These are phyloP conservation scores for Mormyrops boulengeri DNA, from an alignment of 2,797 vertebrate genomes.

Conservation along the genomic window DNA sequence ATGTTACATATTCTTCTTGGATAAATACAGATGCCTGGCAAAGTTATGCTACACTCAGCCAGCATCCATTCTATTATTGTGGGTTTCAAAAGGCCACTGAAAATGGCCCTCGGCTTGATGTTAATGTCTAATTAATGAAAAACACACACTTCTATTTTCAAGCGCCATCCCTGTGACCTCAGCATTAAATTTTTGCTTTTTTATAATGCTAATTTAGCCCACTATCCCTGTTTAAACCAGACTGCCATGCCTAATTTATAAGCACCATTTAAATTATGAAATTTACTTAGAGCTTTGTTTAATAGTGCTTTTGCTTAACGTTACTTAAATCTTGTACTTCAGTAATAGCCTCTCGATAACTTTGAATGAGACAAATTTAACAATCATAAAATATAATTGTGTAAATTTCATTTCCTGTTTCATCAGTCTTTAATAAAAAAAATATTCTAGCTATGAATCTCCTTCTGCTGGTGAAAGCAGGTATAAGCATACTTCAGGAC, in stretches of 20 bases:
- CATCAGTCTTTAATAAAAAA: background rate
- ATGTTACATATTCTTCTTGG: background rate
- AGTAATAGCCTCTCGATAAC: background rate
- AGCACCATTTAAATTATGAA: background rate
- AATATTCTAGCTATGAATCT: background rate
- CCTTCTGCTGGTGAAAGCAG: background rate
- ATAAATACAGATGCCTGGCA: background rate
- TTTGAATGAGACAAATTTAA: background rate
- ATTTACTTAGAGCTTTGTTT: background rate
- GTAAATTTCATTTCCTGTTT: background rate
- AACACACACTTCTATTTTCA: background rate
- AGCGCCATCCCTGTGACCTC: background rate
- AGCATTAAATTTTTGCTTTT: background rate
- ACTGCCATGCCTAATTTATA: background rate
- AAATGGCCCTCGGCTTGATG: background rate
- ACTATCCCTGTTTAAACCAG: background rate
- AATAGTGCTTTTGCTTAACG: background rate
- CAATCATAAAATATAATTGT: background rate
- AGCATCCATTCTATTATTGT: background rate
- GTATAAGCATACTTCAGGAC: background rate
- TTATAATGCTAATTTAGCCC: background rate
- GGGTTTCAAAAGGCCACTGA: background rate
- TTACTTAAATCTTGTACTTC: constrained; percentile 2
- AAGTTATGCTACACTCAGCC: background rate
- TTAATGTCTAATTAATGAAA: background rate